Percentiles rank a stretch among this genome's conserved stretches.
phyloP scores from a whole-genome alignment of 1,140 invertebrate species.

The Atopsyche davidsoni region DNA sequence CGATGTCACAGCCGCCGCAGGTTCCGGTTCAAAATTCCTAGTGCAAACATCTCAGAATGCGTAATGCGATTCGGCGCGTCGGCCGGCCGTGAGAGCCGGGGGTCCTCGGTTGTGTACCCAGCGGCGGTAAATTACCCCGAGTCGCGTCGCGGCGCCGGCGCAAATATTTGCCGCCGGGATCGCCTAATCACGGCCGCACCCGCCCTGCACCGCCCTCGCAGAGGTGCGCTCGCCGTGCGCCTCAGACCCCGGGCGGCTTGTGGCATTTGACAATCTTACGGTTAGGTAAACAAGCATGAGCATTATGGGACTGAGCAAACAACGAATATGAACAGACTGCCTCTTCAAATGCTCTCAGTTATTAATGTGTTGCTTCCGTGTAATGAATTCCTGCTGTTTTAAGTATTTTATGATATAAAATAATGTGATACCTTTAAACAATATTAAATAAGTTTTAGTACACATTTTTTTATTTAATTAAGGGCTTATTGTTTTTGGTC shows the following conservation, averaged over 20 bases:
- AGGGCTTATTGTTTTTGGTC: no score
- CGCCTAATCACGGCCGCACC: constrained; percentile 10
- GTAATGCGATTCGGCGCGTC: constrained; percentile 7
- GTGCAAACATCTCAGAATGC: constrained; percentile 9
- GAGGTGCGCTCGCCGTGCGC: background rate
- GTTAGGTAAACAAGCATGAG: background rate
- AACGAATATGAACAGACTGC: background rate
- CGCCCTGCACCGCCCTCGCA: no score
- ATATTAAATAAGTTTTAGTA: no score
- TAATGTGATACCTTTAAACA: no score
- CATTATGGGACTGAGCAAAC: background rate
- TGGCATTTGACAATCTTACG: no score
- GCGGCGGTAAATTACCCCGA: constrained; percentile 19
- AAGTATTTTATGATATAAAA: no score
- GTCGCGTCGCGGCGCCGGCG: constrained; percentile 7
- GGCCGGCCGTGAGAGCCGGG: background rate
- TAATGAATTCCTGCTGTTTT: no score
- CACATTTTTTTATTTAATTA: no score
- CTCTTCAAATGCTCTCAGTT: no score
- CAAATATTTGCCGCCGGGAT: constrained; percentile 20
- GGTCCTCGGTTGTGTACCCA: constrained; percentile 10
- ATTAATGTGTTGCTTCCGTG: no score
- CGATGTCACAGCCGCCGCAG: no score
- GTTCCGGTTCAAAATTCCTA: constrained; percentile 2
- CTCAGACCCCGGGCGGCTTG: no score